Evolutionary conservation across 2,888 invertebrate species (phyloP).

Genomic region (Seira sanloemensis): DNA sequence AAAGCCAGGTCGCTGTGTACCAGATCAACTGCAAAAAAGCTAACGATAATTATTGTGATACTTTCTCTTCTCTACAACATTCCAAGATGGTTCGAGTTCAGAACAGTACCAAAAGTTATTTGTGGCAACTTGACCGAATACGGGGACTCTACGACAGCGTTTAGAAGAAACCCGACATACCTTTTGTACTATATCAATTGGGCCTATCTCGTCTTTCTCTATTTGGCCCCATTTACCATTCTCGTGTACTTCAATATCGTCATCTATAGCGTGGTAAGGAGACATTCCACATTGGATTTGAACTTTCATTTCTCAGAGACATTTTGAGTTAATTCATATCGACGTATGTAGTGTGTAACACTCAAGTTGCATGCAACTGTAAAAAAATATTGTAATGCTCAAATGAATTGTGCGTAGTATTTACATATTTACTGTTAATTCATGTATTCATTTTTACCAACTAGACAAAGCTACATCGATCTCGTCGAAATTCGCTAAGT

Average conservation of each 20-base stretch:
- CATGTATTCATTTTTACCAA: no score
- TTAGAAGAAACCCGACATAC: conserved; percentile 46
- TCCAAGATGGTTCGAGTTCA: conserved; percentile 69
- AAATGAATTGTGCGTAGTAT: no score
- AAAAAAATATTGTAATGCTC: neutral
- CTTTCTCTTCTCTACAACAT: conserved; percentile 63
- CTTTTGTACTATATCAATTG: conserved; percentile 53
- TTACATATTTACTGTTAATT: no score
- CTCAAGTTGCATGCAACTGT: neutral
- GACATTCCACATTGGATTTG: neutral
- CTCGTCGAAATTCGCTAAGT: no score
- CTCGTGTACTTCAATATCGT: conserved; percentile 62
- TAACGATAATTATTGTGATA: conserved; percentile 33
- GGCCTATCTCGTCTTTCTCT: conserved; percentile 54
- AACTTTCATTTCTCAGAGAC: no score
- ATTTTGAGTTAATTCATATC: no score
- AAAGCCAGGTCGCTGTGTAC: conserved; percentile 52
- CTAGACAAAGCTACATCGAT: no score
- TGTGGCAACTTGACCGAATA: neutral
- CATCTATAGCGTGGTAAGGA: conserved; percentile 67
- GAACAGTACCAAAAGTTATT: neutral
- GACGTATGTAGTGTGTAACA: no score
- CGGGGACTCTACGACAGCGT: conserved; percentile 25
- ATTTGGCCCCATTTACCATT: conserved; percentile 55
- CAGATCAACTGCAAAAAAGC: conserved; percentile 43